Evolutionary conservation across 2,113 vertebrate genomes (phyloP), one percentile per base, ranked within the genome.

Genomic region (Eulemur rufifrons): DNA sequence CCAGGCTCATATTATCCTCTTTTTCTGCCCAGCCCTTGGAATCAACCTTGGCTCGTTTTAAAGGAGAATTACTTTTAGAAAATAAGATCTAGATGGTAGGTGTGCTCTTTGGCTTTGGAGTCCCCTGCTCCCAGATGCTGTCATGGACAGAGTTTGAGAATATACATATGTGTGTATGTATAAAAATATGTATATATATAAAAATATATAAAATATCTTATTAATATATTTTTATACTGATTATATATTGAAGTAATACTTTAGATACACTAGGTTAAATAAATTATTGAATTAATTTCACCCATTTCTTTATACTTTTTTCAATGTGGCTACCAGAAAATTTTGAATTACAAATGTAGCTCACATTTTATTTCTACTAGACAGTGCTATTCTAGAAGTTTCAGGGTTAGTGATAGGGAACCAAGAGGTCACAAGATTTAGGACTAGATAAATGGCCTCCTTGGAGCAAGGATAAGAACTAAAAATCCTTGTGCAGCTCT

Each of bases 401-500:
- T 81, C 50, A 59, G 34, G 42, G 25, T 90, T 89, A 66, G 59
- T 71, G n/a, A 77, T 76, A 66, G 10, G 32, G n/a, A 95, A 85
- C 13, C 50, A 91, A 93, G 21, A 92, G 17, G 27, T 85, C 15
- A 89, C 91, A 91, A 96, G 29, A 88, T 10, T 95, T 34, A 89
- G 14, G 42, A 95, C 29, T 89, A 87, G 50, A 29, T 42, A 87
- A 42, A 92, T 39, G 8, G 45, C 56, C 15, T 89, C 59, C 39
- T 81, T 18, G 20, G 25, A 95, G 27, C 4, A 82, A 89, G 21
- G 59, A 34, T 12, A 93, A 4, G 25, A 94, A 93, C 91, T 74
- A 95, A 90, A 92, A 81, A 69, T 80, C 11, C 54, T 86, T 39
- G 21, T 17, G 52, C 50, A 69, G 32, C 13, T 92, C 63, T 96